phyloP scores from a whole-genome alignment of 1,140 invertebrate species.

The Plectrocnemia conspersa region DNA sequence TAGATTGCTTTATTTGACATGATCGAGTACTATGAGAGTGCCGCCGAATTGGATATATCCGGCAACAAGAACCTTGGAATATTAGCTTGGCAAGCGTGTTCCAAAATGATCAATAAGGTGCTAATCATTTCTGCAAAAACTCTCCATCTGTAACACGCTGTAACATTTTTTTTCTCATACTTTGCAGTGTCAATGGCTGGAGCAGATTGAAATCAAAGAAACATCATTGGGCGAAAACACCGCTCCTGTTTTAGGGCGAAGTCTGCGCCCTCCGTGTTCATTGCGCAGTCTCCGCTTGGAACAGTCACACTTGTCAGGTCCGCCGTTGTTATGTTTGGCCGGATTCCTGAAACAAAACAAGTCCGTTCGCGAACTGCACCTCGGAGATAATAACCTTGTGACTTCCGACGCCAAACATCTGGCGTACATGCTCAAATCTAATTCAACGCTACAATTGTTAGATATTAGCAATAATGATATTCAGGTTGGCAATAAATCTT shows the following conservation, averaged over 20 bases:
- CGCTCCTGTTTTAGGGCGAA: conserved; percentile 64
- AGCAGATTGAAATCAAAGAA: conserved; percentile 63
- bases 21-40: conserved; percentile 88
- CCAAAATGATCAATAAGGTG: conserved; percentile 76
- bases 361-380: conserved; percentile 71
- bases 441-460: conserved; percentile 68
- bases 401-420: conserved; percentile 73
- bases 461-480: conserved; percentile 74
- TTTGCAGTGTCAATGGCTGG: conserved; percentile 64
- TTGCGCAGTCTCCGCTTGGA: conserved; percentile 42
- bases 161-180: conserved; percentile 6
- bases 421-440: conserved; percentile 63
- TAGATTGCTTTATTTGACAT: conserved; percentile 80
- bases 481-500: conserved; percentile 42
- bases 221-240: conserved; percentile 63
- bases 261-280: conserved; percentile 53
- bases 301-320: conserved; percentile 39
- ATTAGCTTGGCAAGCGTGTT: conserved; percentile 76
- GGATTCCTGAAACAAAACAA: conserved; percentile 76
- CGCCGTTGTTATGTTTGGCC: conserved; percentile 55
- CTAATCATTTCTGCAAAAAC: conserved; percentile 8
- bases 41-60: conserved; percentile 70
- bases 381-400: conserved; percentile 76
- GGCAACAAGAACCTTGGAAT: conserved; percentile 67
- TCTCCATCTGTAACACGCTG: background rate